Conservation (phyloP, 2,888 invertebrate genomes). For the Hemithea aestivaria region DNA sequence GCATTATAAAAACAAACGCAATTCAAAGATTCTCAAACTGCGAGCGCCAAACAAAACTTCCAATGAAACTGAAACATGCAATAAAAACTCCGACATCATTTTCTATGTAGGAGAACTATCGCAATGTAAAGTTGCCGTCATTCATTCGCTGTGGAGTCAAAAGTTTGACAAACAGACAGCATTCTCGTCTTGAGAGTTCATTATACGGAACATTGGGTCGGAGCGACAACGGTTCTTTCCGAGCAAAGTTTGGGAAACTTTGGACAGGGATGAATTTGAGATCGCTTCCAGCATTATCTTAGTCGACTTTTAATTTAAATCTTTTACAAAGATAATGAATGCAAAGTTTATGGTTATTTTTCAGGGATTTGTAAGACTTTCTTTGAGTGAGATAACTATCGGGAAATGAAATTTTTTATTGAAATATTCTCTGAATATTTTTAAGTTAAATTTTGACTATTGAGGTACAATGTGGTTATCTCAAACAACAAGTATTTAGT, state of each 20-base stretch:
- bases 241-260: constrained; percentile 23
- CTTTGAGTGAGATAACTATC: too few relatives aligned
- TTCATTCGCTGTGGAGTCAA: constrained; percentile 25
- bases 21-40: constrained; percentile 2
- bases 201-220: constrained; percentile 35
- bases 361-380: too few relatives aligned
- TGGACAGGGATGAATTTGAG: constrained; percentile 17
- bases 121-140: constrained; percentile 28
- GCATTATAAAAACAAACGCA: too few relatives aligned
- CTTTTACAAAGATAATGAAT: background rate
- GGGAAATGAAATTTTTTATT: too few relatives aligned
- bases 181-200: constrained; percentile 33
- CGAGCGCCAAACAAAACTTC: constrained; percentile 4
- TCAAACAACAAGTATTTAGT: too few relatives aligned
- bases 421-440: too few relatives aligned
- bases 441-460: too few relatives aligned
- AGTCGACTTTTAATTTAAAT: too few relatives aligned
- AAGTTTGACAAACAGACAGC: constrained; percentile 34
- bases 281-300: background rate
- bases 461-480: too few relatives aligned
- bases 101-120: constrained; percentile 23
- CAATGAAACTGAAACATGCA: constrained; percentile 18
- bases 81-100: constrained; percentile 20
- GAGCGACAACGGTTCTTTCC: constrained; percentile 29
- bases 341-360: too few relatives aligned